phyloP scores from a whole-genome alignment of 2,113 vertebrate genomes.

The Dicaeum eximium region DNA sequence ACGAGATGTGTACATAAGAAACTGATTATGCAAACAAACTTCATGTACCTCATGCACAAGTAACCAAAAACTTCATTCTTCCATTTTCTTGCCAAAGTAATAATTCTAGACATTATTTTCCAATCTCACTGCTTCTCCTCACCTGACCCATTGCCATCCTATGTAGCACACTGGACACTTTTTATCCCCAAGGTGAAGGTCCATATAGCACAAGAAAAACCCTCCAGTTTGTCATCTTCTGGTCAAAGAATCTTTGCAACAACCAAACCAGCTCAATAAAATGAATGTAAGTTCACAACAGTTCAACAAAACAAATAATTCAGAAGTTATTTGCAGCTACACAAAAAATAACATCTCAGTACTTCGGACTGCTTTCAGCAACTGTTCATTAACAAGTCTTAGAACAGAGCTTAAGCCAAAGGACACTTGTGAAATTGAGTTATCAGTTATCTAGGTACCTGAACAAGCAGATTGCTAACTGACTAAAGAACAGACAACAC shows the following conservation, averaged over 20 bases:
- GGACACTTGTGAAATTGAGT: not conserved
- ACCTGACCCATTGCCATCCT: not conserved
- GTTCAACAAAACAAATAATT: not conserved
- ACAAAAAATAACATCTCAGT: not conserved
- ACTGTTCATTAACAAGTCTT: not conserved
- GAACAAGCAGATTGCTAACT: not conserved
- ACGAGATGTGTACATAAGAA: not conserved
- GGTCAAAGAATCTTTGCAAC: not conserved
- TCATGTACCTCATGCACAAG: not conserved
- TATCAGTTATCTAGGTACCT: not conserved
- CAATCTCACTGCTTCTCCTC: not conserved
- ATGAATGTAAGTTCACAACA: not conserved
- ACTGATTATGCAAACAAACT: not conserved
- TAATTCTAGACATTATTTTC: not conserved
- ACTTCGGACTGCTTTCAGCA: not conserved
- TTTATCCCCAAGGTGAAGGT: not conserved
- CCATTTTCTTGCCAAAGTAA: not conserved
- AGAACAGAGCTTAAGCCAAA: not conserved
- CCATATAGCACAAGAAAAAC: not conserved
- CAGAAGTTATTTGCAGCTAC: not conserved
- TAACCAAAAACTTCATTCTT: not conserved
- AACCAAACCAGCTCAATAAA: not conserved
- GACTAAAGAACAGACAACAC: not conserved
- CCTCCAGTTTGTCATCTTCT: not conserved
- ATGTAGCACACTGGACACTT: not conserved